Base-by-base conservation (phyloP, 2,113 vertebrate genomes). In the Pteropus alecto region DNA sequence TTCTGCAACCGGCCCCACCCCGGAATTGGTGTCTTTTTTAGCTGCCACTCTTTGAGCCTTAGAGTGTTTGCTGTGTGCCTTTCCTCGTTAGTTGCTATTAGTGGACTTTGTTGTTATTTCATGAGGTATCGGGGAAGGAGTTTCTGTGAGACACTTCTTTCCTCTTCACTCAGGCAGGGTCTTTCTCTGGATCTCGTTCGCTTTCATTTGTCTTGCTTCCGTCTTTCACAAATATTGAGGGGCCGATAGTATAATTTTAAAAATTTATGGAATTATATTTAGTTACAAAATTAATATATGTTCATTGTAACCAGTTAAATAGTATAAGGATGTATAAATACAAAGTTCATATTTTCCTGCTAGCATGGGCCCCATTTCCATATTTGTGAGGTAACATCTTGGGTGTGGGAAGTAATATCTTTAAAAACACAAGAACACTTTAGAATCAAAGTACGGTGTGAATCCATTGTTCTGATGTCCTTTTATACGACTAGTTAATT, bases 371-470 rank as follows among this genome's bases (percentile, higher is more conserved):
- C 41, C 46, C 51, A 19, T 71, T 85, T 91, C 70, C 61, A 79
- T 73, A 92, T 83, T 48, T 48, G 30, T 71, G 81, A 71, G 70
- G 65, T 56, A 33, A 76, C 56, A 92, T 51, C 87, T 95, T 93
- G 77, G 38, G 19, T 73, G 71, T 90, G 88, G 81, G 79, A 83
- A 6, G 3, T 35, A 38, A 67, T 54, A 28, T 63, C 56, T 95
- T 86, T 78, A 65, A 97, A 93, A 95, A 92, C 54, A 70, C 51
- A 90, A 71, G 85, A 26, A 60, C 56, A 63, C n/a, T 58, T 94
- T 89, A 74, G 58, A 90, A 78, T 74, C 51, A 95, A 96, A 54
- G 77, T 84, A 26, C 7, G 35, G 51, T 51, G 4, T 58, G 54
- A 88, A 89, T 88, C 67, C 78, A n/a, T 61, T 74, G 35, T 61